Evolutionary conservation across 30 jellyfish, hydroid and myxozoan species (phyloP), one percentile per base, ranked within the genome.

Genomic region (Rhopilema esculentum): DNA sequence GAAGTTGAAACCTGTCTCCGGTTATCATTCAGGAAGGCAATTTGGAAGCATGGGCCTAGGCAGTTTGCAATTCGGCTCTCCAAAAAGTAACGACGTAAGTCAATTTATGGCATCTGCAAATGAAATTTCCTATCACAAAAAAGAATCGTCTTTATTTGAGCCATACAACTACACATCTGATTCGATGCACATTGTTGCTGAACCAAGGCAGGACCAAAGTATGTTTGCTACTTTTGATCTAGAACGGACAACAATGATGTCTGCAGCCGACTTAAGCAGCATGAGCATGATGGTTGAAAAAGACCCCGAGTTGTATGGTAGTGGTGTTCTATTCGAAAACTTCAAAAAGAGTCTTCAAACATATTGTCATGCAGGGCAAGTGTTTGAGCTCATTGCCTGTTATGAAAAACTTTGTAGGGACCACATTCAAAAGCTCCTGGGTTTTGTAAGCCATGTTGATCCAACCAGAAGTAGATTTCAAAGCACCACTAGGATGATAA

Each of bases 331-430:
- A 76, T 93, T 93, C 40, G 31, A 81, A 0, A 75, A 79, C 12
- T 93, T 93, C 63, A 93, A 62, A 81, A 89, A 87, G 27, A 83
- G 80, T 69, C 88, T 77, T 28, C 61, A 69, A 30, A 49, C 51
- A 9, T 90, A 87, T 29, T 93, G 95, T 12, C 91, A 81, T 53
- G 91, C 98, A 80, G 94, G 95, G 26, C 97, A 93, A 72, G 95
- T 88, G 48, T 93, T 93, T 87, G 97, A 93, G 40, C 87, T 87
- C 9, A 75, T 79, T 76, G 97, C 87, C 40, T 89, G 73, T 29
- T 93, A 87, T 77, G 98, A 93, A 31, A 88, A 88, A 87, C 28
- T 82, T 48, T 93, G 98, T 86, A 53, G 96, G 31, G 89, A 69
- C 31, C 89, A 93, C 62, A 88, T 88, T 49, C 80, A 82, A 49